Base-by-base conservation (phyloP, 2,113 vertebrate genomes). In the Sinocyclocheilus anshuiensis region DNA sequence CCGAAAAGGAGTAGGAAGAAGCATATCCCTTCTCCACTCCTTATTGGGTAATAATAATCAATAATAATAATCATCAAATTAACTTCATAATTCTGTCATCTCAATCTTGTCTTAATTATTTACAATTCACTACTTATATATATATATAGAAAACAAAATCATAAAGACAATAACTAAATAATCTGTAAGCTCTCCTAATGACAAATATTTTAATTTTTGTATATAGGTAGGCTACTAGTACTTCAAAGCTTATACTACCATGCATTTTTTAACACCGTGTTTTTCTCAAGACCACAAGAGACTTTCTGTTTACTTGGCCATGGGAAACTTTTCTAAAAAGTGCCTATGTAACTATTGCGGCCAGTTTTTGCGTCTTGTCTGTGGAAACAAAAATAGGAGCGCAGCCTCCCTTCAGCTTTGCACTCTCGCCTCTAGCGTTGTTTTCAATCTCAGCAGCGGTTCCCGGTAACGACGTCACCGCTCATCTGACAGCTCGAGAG, bases 381-480 rank as follows among this genome's bases (percentile, higher is more conserved):
- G 55, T 85, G 83, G 85, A 88, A 90, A 88, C 80, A 85, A 83
- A 83, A 86, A 33, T 55, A 84, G 45, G 69, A 83, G 86, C 78
- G 77, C 92, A 85, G 87, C 59, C 69, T 59, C 15, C 26, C 67
- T 83, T 57, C 45, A 67, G 80, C 9, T 26, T 59, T 84, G 82
- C 69, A 4, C 82, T 75, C 82, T 74, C 88, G 91, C 91, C 90
- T 92, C 87, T 89, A 88, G 92, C 91, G 94, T 94, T 97, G 96
- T 97, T 97, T 96, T 97, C 94, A 93, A 93, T 93, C 92, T 92
- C 91, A 91, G 92, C 91, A 91, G 92, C 90, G 90, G 91, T 96
- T 96, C 95, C 96, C 93, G 96, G 96, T 95, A 97, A 94, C 95
- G 90, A 94, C 96, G 96, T 96, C 94, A 97, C 89, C 88, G 86